Evolutionary conservation across 2,113 vertebrate genomes (phyloP).

Genomic region (Rhinichthys klamathensis): DNA sequence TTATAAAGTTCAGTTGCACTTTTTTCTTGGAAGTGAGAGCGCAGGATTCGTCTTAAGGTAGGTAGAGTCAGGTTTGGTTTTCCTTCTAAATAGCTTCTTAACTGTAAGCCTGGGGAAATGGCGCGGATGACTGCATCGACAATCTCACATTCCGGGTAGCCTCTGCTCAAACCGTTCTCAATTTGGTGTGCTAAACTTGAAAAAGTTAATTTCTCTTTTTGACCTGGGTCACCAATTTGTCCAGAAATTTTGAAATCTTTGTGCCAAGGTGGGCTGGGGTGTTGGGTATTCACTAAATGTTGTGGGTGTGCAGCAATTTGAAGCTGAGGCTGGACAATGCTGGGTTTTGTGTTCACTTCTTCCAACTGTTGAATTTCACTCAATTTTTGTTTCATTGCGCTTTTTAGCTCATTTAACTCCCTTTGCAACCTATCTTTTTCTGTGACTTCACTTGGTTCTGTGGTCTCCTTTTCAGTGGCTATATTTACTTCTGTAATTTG

Average conservation of each 20-base stretch:
- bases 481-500: background rate
- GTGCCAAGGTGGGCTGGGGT: background rate
- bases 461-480: background rate
- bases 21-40: constrained; percentile 9
- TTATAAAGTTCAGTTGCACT: background rate
- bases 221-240: constrained; percentile 8
- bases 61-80: background rate
- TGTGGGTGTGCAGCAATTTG: background rate
- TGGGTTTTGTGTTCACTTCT: background rate
- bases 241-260: constrained; percentile 2
- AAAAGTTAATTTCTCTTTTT: constrained; percentile 2
- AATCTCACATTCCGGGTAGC: background rate
- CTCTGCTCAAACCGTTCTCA: background rate
- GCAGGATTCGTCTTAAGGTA: background rate
- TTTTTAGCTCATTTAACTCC: background rate
- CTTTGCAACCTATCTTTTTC: background rate
- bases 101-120: background rate
- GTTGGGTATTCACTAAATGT: too few species aligned
- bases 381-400: background rate
- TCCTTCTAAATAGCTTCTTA: background rate
- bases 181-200: constrained; percentile 10
- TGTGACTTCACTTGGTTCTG: background rate
- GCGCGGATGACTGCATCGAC: background rate
- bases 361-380: background rate
- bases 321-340: background rate